phyloP scores from a whole-genome alignment of 53 echinoderm and acorn worm genomes.

The Hippasteria phrygiana region DNA sequence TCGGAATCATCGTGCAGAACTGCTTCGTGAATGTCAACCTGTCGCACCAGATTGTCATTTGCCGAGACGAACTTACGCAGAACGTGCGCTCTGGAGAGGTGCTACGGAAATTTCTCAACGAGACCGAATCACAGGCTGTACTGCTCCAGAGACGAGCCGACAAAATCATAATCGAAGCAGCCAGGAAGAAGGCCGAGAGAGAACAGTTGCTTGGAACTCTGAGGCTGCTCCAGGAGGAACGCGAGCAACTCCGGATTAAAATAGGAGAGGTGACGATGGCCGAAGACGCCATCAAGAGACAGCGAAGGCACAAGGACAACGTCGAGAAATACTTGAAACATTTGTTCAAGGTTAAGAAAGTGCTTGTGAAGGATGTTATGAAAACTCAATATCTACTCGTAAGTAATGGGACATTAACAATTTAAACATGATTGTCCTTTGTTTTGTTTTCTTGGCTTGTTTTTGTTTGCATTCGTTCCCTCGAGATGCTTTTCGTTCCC shows the following conservation, averaged over 20 bases:
- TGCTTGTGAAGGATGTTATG: not conserved
- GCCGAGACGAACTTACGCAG: not conserved
- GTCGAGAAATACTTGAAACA: not conserved
- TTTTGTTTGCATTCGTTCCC: too few relatives aligned
- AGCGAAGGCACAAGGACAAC: not conserved
- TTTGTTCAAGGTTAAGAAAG: not conserved
- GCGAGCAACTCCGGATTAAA: not conserved
- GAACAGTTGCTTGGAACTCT: not conserved
- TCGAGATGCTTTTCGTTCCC: too few relatives aligned
- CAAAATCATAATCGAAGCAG: not conserved
- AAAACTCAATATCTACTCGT: not conserved
- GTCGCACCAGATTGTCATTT: not conserved
- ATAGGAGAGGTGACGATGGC: not conserved
- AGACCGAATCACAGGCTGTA: not conserved
- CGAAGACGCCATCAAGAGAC: not conserved
- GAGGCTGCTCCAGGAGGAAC: not conserved
- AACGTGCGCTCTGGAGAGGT: not conserved
- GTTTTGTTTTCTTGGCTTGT: too few relatives aligned
- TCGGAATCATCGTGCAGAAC: slow-evolving; percentile 22
- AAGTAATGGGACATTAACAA: not conserved
- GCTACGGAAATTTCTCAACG: not conserved
- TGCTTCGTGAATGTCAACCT: slow-evolving; percentile 11
- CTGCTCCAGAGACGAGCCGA: not conserved
- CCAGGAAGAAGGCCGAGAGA: slow-evolving; percentile 1
- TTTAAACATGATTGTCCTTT: not conserved